Percentiles rank a stretch among this genome's conserved stretches.
Conservation (phyloP, 2,113 vertebrate species). For the Rutilus rutilus region DNA sequence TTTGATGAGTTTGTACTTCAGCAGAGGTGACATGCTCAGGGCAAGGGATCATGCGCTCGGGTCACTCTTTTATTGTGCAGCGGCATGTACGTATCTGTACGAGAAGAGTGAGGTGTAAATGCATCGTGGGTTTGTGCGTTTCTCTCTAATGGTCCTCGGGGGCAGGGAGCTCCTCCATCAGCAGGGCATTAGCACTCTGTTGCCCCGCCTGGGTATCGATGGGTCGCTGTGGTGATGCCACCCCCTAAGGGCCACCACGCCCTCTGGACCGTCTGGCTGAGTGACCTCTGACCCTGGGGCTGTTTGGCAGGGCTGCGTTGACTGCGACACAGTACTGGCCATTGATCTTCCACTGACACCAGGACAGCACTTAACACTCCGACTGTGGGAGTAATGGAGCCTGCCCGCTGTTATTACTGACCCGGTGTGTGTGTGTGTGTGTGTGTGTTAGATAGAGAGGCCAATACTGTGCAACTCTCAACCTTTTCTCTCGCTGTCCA, state of each 20-base stretch:
- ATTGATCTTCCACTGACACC: conserved; percentile 79
- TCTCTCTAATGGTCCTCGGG: conserved; percentile 90
- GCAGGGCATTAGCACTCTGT: conserved; percentile 92
- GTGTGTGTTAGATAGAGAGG: not conserved
- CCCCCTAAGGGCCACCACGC: conserved; percentile 69
- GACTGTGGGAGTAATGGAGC: conserved; percentile 78
- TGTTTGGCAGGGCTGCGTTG: conserved; percentile 76
- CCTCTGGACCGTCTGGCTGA: conserved; percentile 77
- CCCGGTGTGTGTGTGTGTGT: conserved; percentile 10
- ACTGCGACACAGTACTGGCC: conserved; percentile 55
- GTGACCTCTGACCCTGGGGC: conserved; percentile 87
- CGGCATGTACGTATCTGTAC: conserved; percentile 38
- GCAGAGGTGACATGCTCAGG: not conserved
- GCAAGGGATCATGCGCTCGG: conserved; percentile 54
- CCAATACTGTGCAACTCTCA: not conserved
- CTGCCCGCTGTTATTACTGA: conserved; percentile 60
- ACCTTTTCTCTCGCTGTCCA: conserved; percentile 1
- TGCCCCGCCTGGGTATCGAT: conserved; percentile 87
- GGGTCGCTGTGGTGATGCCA: conserved; percentile 78
- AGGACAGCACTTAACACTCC: conserved; percentile 83
- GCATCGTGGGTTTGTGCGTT: conserved; percentile 53
- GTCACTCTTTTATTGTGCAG: conserved; percentile 26
- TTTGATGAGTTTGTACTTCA: conserved; percentile 12
- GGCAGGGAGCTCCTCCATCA: conserved; percentile 94
- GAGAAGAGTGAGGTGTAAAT: conserved; percentile 42